A percentile compares a stretch with the other conserved stretches of the same genome.
These are phyloP conservation scores for Agrypnus murinus DNA, from an alignment of 2,888 invertebrate genomes.

Conservation along the genomic window DNA sequence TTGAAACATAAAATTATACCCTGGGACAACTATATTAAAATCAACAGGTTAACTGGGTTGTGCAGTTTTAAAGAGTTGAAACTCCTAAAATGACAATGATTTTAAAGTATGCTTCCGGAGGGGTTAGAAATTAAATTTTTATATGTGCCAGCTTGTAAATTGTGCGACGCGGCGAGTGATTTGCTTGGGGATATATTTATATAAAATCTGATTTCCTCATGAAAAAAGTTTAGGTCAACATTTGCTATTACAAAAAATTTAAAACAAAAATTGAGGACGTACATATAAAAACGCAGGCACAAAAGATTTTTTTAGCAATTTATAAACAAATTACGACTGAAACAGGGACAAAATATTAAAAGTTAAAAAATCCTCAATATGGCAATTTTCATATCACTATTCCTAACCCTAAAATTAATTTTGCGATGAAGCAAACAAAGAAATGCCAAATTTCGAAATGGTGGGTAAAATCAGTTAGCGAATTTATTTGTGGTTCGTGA, in stretches of 20 bases:
- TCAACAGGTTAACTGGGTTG: conserved; percentile 6
- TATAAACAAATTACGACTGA: neutral
- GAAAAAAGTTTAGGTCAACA: neutral
- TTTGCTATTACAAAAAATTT: conserved; percentile 1
- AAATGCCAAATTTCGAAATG: conserved; percentile 18
- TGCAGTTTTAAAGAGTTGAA: neutral
- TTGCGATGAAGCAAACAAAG: conserved; percentile 8
- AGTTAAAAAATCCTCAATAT: neutral
- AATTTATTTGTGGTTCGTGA: conserved; percentile 18
- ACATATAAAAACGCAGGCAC: neutral
- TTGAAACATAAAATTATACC: neutral
- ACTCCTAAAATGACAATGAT: conserved; percentile 10
- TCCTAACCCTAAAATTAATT: conserved; percentile 19
- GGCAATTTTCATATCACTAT: neutral
- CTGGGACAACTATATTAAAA: neutral
- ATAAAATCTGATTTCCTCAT: conserved; percentile 13
- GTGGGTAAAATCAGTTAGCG: conserved; percentile 14
- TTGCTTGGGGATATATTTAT: neutral
- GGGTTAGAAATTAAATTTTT: conserved; percentile 16
- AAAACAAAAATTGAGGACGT: neutral
- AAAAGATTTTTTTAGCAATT: too few species aligned
- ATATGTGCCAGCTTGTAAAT: neutral
- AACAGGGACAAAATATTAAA: neutral
- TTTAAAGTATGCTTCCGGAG: conserved; percentile 4
- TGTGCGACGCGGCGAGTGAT: neutral